Percentiles rank a stretch among this genome's conserved stretches.
Conservation (phyloP, 2,797 vertebrate species). For the Decapterus maruadsi region DNA sequence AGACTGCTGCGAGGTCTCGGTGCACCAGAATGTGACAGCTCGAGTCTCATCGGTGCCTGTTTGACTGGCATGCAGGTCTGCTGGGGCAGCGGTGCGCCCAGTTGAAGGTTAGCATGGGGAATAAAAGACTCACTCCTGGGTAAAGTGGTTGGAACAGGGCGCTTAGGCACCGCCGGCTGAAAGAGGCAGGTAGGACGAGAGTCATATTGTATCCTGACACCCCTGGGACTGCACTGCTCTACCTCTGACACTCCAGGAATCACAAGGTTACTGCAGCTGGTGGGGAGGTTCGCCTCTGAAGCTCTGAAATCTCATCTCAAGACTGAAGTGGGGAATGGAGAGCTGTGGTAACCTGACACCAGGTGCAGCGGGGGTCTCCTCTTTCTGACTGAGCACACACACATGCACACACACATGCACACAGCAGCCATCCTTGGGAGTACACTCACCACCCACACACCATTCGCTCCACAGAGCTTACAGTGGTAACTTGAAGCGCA, state of each 20-base stretch:
- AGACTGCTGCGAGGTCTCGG: not conserved
- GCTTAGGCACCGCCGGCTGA: constrained; percentile 6
- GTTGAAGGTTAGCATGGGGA: constrained; percentile 44
- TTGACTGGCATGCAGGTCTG: constrained; percentile 15
- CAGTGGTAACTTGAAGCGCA: constrained; percentile 80
- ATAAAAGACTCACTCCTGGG: constrained; percentile 39
- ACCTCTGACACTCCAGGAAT: constrained; percentile 75
- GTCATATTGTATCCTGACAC: constrained; percentile 69
- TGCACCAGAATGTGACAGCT: constrained; percentile 46
- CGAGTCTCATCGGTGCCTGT: constrained; percentile 24
- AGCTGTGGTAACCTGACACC: constrained; percentile 57
- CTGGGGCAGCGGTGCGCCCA: not conserved
- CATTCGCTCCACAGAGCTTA: constrained; percentile 58
- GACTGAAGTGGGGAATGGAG: constrained; percentile 31
- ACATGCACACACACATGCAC: constrained; percentile 1
- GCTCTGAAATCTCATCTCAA: constrained; percentile 69
- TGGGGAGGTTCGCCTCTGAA: constrained; percentile 57
- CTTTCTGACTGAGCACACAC: constrained; percentile 27
- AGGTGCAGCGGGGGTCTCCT: constrained; percentile 58
- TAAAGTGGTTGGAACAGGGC: constrained; percentile 10
- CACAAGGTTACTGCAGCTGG: constrained; percentile 70
- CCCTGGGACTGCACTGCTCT: constrained; percentile 68
- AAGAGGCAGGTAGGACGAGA: constrained; percentile 20
- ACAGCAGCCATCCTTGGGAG: constrained; percentile 38
- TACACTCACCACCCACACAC: constrained; percentile 40